Base-by-base conservation (phyloP, 2,113 vertebrate species). In the Lagenorhynchus albirostris region DNA sequence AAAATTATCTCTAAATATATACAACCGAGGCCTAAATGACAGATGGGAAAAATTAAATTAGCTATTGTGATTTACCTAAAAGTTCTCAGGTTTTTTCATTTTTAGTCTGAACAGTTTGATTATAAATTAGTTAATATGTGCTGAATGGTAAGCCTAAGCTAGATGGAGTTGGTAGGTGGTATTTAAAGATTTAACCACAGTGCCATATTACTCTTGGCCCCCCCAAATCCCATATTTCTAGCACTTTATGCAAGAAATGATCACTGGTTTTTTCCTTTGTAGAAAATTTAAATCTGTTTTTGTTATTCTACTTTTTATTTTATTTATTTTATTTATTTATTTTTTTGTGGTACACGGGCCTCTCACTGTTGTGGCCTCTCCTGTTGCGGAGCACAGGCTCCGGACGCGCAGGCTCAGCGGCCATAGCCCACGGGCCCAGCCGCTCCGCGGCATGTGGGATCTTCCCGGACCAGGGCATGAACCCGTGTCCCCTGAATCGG, bases 261-360 rank as follows among this genome's bases (percentile, higher is more conserved):
- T 38, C 81, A 91, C 11, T 92, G 65, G 82, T 94, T 60, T 82
- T 82, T 74, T 23, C 11, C 74, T 91, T n/a, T 80, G 55, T 80
- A 90, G 80, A 84, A 95, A 97, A 97, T 36, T 50, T 89, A 82
- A 63, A 38, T 86, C 23, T 96, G 11, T 63, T 74, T 83, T 79
- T 86, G 33, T 92, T 84, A n/a, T 53, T 88, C 41, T 96, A 41
- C 31, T 70, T n/a, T 90, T 90, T 94, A 55, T 55, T 58, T 77
- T 79, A 12, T 1, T 98, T 95, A 92, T 23, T 55, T 76, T 73
- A 82, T 96, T 76, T 73, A 82, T 96, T 91, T 85, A 21, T 47
- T 47, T 47, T 47, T 47, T 47, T 47, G 44, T 47, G 44, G 44
- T 47, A 47, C 44, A 47, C 9, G 44, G 44, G 44, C 44, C 44